Conservation (phyloP, 2,113 vertebrate genomes). For the Amazona vittata region DNA sequence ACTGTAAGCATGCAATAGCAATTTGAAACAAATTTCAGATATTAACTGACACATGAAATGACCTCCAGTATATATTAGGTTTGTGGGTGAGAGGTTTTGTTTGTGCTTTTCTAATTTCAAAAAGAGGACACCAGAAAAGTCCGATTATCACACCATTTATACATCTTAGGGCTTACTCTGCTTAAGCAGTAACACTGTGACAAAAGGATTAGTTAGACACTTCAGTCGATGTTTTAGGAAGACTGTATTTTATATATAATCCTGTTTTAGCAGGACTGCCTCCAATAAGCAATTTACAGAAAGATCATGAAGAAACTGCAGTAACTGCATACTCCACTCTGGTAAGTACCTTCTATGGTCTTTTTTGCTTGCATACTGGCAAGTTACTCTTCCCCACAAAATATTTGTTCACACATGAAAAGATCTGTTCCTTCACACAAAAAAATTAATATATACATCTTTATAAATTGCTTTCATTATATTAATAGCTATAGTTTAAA, state of each 20-base stretch:
- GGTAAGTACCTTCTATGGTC: not conserved
- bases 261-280: not conserved
- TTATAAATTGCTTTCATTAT: not conserved
- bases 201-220: not conserved
- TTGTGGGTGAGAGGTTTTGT: not conserved
- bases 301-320: not conserved
- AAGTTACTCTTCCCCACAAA: not conserved
- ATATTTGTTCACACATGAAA: not conserved
- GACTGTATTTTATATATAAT: not conserved
- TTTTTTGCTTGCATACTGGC: not conserved
- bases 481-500: not conserved
- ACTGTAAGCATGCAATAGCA: not conserved
- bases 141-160: not conserved
- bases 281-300: not conserved
- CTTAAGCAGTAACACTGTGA: not conserved
- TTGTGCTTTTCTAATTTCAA: not conserved
- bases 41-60: not conserved
- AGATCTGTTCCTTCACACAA: not conserved
- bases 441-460: not conserved
- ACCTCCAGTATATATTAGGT: not conserved
- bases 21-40: not conserved
- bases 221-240: not conserved
- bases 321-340: not conserved
- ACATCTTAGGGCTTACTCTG: not conserved
- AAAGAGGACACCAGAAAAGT: not conserved